These are phyloP conservation scores for Eufriesea mexicana DNA, from an alignment of 1,140 invertebrate genomes.

Conservation along the genomic window DNA sequence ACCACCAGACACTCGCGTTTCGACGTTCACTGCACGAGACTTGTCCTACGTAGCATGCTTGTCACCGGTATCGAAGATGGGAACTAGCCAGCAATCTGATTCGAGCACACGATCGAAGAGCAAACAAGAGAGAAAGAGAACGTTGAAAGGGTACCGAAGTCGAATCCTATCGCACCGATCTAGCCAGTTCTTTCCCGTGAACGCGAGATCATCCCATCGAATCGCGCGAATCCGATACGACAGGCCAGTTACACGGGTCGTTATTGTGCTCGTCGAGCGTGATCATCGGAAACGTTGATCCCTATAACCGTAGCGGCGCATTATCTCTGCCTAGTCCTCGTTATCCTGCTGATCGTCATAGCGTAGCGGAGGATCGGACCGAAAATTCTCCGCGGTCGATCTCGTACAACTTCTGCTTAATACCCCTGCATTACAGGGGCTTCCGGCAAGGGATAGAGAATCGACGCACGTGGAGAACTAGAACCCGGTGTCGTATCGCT, in stretches of 20 bases:
- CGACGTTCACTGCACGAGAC: conserved; percentile 28
- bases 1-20: conserved; percentile 47
- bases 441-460: too few species aligned
- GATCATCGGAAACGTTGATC: conserved; percentile 12
- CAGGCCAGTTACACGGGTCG: neutral
- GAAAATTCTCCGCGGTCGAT: neutral
- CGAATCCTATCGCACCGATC: neutral
- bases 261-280: conserved; percentile 7
- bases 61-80: neutral
- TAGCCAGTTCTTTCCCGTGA: neutral
- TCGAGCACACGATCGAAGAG: neutral
- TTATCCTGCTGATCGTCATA: conserved; percentile 5
- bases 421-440: neutral
- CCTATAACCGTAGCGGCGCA: neutral
- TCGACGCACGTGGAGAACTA: neutral
- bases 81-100: neutral
- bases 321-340: conserved; percentile 31
- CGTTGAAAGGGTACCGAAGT: neutral
- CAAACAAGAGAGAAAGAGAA: neutral
- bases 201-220: conserved; percentile 5
- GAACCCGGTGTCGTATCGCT: neutral
- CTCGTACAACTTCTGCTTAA: neutral
- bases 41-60: conserved; percentile 56
- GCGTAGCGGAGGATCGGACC: neutral
- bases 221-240: neutral